Conservation (phyloP, 2,797 vertebrate genomes). For the Halcyon chelicuti region DNA sequence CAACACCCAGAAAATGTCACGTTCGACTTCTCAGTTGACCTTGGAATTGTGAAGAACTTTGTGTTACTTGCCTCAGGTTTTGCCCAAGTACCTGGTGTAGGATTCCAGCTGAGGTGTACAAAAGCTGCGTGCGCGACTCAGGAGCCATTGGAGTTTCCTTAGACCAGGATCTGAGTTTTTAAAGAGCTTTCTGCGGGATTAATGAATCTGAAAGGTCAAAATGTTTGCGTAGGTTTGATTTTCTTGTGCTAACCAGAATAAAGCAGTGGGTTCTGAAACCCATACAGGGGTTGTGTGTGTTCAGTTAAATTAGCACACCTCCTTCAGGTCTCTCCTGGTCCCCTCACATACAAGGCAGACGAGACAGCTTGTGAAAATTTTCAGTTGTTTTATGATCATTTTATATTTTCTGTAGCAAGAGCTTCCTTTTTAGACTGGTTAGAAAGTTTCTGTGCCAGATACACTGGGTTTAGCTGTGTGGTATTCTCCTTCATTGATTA, state of each 20-base stretch:
- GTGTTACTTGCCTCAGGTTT: not conserved
- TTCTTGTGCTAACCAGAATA: not conserved
- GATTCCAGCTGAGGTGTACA: not conserved
- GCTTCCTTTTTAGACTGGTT: not conserved
- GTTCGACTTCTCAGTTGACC: not conserved
- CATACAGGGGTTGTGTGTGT: not conserved
- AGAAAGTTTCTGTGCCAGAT: not conserved
- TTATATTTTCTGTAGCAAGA: not conserved
- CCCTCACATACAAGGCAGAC: no score
- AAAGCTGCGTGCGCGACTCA: fast-evolving
- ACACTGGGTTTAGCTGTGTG: not conserved
- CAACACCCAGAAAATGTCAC: not conserved
- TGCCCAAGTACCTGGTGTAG: not conserved
- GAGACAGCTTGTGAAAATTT: not conserved
- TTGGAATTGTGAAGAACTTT: not conserved
- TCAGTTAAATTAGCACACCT: fast-evolving
- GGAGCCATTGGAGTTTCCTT: not conserved
- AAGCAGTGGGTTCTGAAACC: not conserved
- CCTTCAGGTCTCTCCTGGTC: fast-evolving
- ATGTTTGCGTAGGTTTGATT: not conserved
- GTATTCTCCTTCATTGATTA: not conserved
- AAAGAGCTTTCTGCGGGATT: not conserved
- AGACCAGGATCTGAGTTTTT: not conserved
- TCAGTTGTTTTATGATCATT: not conserved
- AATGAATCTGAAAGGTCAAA: not conserved